Conservation (phyloP, 1,140 invertebrate species). For the Araneus ventricosus region DNA sequence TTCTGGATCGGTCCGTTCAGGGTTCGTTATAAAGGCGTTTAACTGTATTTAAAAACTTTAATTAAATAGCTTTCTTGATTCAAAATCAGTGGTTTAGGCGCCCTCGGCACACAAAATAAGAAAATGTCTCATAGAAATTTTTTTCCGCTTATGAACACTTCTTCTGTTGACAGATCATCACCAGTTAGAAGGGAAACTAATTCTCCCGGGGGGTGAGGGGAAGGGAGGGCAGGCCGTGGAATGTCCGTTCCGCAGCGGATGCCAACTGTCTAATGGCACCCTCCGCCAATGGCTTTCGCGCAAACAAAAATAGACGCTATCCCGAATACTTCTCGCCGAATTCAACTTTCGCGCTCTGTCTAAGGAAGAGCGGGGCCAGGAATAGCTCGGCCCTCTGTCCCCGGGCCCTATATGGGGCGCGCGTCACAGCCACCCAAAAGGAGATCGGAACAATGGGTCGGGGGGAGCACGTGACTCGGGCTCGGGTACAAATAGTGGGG, state of each 20-base stretch:
- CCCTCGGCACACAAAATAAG: too few relatives aligned
- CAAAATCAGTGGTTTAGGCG: too few relatives aligned
- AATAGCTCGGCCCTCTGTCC: not conserved
- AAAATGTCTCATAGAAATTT: too few relatives aligned
- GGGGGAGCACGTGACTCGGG: not conserved
- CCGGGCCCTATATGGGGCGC: slow-evolving; percentile 1
- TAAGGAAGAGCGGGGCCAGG: not conserved
- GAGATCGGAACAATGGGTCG: not conserved
- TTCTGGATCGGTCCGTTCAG: too few relatives aligned
- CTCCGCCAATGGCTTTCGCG: not conserved
- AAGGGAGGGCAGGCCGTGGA: not conserved
- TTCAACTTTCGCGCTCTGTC: slow-evolving; percentile 1
- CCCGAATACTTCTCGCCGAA: not conserved
- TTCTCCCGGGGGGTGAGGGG: not conserved
- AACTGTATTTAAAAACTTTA: too few relatives aligned
- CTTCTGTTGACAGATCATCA: too few relatives aligned
- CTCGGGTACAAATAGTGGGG: not conserved
- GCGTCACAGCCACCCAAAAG: not conserved
- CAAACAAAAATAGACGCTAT: not conserved
- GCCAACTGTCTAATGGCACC: not conserved
- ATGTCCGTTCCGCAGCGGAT: not conserved
- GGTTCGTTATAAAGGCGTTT: too few relatives aligned
- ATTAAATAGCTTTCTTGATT: too few relatives aligned
- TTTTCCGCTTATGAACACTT: too few relatives aligned
- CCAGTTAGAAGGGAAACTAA: too few relatives aligned